phyloP scores from a whole-genome alignment of 2,888 invertebrate species.

The Allacma fusca region DNA sequence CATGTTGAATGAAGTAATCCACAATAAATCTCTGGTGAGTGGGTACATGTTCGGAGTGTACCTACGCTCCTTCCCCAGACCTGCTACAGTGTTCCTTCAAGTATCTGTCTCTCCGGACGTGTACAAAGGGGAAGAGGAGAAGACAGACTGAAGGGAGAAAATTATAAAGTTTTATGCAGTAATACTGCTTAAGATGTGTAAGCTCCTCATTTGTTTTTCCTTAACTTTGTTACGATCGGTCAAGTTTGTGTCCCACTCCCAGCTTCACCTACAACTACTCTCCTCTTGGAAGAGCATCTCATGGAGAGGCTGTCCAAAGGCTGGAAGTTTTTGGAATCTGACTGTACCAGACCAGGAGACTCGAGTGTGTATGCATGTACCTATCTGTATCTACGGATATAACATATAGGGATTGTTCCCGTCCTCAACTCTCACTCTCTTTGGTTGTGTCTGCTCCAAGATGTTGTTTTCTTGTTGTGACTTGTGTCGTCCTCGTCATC shows the following conservation, averaged over 20 bases:
- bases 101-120: background rate
- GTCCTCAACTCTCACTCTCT: slow-evolving; percentile 16
- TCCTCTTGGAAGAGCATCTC: background rate
- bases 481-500: slow-evolving; percentile 20
- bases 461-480: background rate
- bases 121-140: background rate
- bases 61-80: too few relatives aligned
- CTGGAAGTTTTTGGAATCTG: slow-evolving; percentile 17
- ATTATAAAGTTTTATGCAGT: slow-evolving; percentile 28
- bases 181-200: slow-evolving; percentile 38
- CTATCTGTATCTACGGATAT: too few relatives aligned
- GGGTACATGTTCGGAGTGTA: background rate
- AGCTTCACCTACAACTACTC: background rate
- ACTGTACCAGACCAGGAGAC: too few relatives aligned
- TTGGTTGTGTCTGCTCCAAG: background rate
- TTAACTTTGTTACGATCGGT: slow-evolving; percentile 44
- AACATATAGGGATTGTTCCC: too few relatives aligned
- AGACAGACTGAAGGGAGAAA: slow-evolving; percentile 8
- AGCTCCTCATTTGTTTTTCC: slow-evolving; percentile 44
- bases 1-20: slow-evolving; percentile 23
- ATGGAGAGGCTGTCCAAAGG: slow-evolving; percentile 1
- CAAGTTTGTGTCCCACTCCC: slow-evolving; percentile 30
- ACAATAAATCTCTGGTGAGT: slow-evolving; percentile 25
- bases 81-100: too few relatives aligned
- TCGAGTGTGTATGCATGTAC: too few relatives aligned